A percentile compares a stretch with the other conserved stretches of the same genome.
Conservation (phyloP, 2,797 vertebrate genomes). For the Hemitrygon akajei region DNA sequence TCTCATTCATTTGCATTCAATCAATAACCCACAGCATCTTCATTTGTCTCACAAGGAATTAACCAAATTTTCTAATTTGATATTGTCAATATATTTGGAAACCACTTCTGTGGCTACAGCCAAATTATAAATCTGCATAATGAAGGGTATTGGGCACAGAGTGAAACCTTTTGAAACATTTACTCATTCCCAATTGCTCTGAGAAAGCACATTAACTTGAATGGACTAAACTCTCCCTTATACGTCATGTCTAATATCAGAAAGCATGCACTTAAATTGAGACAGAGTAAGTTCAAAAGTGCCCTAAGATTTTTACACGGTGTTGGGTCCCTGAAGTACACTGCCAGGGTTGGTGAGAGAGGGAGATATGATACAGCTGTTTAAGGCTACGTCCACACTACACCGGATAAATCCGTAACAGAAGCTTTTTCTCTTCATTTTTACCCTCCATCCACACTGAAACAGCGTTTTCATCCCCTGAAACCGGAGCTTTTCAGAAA, state of each 20-base stretch:
- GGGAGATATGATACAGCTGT: too few relatives aligned
- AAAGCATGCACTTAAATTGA: too few relatives aligned
- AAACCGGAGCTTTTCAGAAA: too few relatives aligned
- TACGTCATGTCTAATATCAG: not conserved
- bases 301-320: too few relatives aligned
- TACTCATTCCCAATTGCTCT: not conserved
- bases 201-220: not conserved
- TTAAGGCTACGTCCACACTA: too few relatives aligned
- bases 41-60: not conserved
- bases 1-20: not conserved
- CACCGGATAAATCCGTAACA: too few relatives aligned
- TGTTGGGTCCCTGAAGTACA: too few relatives aligned
- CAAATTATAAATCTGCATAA: not conserved
- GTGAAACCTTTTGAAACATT: not conserved
- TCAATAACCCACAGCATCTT: not conserved
- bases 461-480: too few relatives aligned
- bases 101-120: not conserved
- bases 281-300: too few relatives aligned
- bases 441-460: too few relatives aligned
- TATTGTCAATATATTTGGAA: not conserved
- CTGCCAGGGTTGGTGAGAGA: too few relatives aligned
- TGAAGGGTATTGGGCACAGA: not conserved
- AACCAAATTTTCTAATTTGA: not conserved
- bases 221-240: not conserved
- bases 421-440: too few relatives aligned